Base-by-base conservation (phyloP, 2,797 vertebrate genomes). In the Pantherophis alleghaniensis region DNA sequence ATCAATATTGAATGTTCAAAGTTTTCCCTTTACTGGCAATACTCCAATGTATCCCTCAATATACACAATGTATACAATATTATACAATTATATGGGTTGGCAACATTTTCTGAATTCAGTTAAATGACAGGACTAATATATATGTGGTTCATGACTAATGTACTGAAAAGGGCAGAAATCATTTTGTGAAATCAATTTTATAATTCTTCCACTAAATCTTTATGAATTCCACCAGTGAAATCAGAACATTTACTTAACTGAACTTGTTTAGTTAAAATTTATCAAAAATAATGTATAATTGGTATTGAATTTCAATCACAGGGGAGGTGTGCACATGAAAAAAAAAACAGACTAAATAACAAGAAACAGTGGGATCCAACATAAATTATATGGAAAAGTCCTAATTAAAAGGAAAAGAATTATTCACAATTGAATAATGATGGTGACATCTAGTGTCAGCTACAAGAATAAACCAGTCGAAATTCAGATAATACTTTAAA, bases 381-480 rank as follows among this genome's bases (percentile, higher is more conserved):
- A 10, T 57, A 91, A 37, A 60, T 4, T 61, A 37, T 55, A 22
- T 14, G 56, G 66, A 37, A 37, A 79, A 86, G 1, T 26, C 51
- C 86, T 20, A 32, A 66, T 60, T 32, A 63, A 57, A 66, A 95
- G 11, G 7, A 66, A 42, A 89, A 61, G 26, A 94, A 92, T 63
- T 92, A 16, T 57, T 95, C 57, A 93, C 37, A 88, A 89, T 63
- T 60, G 51, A 92, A 56, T 28, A 47, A 63, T 0, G 32, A 96
- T 91, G 91, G 94, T 93, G 95, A 95, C 95, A 94, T 92, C 93
- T 96, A 95, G 92, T 90, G 95, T 95, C 95, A 74, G 79, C 12
- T 86, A 92, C 26, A 86, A 89, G 79, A 94, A 87, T 91, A 61
- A 91, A 90, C 18, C 53, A 66, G 90, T 28, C 90, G 51, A 57